Evolutionary conservation across 2,888 invertebrate genomes (phyloP).

Genomic region (Octonoba sinensis): DNA sequence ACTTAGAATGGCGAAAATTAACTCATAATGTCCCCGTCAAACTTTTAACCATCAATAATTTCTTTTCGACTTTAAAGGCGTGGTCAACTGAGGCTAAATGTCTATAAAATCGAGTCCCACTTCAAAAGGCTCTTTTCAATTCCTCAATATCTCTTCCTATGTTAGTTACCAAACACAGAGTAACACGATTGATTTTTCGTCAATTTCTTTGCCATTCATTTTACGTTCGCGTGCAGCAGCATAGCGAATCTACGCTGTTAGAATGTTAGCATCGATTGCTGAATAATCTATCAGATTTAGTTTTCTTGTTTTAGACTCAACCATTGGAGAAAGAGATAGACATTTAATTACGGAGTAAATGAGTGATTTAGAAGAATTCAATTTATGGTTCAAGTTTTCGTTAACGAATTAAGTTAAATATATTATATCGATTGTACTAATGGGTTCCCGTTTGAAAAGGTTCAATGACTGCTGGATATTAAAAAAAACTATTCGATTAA

Average conservation of each 20-base stretch:
- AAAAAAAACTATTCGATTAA: too few relatives aligned
- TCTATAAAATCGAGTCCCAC: conserved; percentile 9
- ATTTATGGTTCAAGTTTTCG: too few relatives aligned
- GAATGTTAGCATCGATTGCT: conserved; percentile 22
- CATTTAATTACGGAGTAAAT: too few relatives aligned
- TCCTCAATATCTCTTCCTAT: conserved; percentile 18
- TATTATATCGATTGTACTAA: too few relatives aligned
- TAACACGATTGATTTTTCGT: conserved; percentile 27
- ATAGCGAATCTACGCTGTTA: conserved; percentile 9
- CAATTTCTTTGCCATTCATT: conserved; percentile 18
- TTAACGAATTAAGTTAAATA: too few relatives aligned
- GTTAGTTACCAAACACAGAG: conserved; percentile 29
- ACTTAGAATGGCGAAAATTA: too few relatives aligned
- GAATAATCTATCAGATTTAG: conserved; percentile 36
- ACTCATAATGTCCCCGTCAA: too few relatives aligned
- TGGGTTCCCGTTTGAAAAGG: too few relatives aligned
- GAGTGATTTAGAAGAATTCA: too few relatives aligned
- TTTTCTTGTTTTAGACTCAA: conserved; percentile 6
- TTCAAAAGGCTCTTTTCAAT: not conserved
- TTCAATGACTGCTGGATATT: too few relatives aligned
- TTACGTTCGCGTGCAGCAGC: conserved; percentile 20
- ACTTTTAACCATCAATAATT: too few relatives aligned
- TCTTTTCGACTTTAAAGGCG: not conserved
- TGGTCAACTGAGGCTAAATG: not conserved
- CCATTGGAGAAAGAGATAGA: too few relatives aligned